Conservation (phyloP, 2,888 invertebrate genomes). For the Spicauda simplicius region DNA sequence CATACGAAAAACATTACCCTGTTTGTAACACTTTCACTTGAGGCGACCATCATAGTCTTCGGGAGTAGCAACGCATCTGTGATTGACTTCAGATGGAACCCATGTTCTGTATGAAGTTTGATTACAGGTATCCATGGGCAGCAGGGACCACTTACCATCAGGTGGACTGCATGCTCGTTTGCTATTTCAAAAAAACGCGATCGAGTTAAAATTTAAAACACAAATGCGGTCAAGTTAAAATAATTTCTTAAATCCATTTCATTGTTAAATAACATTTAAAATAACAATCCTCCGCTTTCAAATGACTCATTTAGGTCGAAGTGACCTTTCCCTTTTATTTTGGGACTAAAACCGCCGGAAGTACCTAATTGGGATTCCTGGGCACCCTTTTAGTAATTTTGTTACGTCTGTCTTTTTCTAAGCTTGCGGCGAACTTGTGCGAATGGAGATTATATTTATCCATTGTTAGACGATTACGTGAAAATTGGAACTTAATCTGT, state of each 20-base stretch:
- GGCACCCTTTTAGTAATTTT: constrained; percentile 64
- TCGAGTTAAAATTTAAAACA: too few species aligned
- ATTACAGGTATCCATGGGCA: too few species aligned
- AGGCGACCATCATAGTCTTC: too few species aligned
- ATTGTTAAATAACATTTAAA: not conserved
- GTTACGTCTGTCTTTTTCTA: constrained; percentile 44
- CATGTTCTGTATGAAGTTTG: too few species aligned
- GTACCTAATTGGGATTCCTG: constrained; percentile 74
- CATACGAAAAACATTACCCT: too few species aligned
- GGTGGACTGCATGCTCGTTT: too few species aligned
- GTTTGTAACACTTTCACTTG: too few species aligned
- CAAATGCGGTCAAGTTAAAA: too few species aligned
- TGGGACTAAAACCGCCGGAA: constrained; percentile 73
- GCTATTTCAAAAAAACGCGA: too few species aligned
- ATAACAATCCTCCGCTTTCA: constrained; percentile 17
- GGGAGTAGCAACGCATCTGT: too few species aligned
- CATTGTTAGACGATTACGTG: constrained; percentile 22
- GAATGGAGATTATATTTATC: constrained; percentile 30
- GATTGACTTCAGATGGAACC: too few species aligned
- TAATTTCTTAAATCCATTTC: not conserved
- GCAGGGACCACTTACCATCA: too few species aligned
- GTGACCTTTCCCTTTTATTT: constrained; percentile 75
- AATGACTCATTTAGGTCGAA: constrained; percentile 63
- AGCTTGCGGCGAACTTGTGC: constrained; percentile 25
- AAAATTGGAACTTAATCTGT: constrained; percentile 15